Evolutionary conservation across 2,797 vertebrate species (phyloP), one percentile per base, ranked within the genome.

Genomic region (Enteromius argenteus): DNA sequence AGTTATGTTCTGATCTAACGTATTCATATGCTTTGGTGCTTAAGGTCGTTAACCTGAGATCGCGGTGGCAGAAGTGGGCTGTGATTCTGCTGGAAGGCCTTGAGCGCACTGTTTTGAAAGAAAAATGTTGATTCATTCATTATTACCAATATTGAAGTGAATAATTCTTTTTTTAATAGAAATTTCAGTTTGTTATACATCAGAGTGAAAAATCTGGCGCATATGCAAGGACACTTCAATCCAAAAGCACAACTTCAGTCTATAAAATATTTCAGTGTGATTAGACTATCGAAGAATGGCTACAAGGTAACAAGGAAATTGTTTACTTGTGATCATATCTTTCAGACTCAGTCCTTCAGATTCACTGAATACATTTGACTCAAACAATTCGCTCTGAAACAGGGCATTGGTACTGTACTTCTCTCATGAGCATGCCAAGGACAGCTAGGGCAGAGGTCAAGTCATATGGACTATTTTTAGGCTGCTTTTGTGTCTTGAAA

Each of bases 1-100:
- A 76, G 13, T 77, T 68, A 60, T 32, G 11, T 75, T 83, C 32
- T 66, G 32, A 75, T 32, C 73, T 53, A 58, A 69, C 37, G 17
- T 69, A 78, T 84, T 84, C 74, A 78, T 27, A 42, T 64, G 80
- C 17, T 73, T 74, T 74, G 69, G 39, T 69, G 51, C 37, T 35
- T 68, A 71, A 78, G 74, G 51, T 67, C 32, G 21, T 53, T 56
- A 83, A 78, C 66, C 64, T 69, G 3, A 44, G 4, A 46, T 78
- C 21, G 8, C 69, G 66, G 62, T 68, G n/a, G 35, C 11, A 37
- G 35, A n/a, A 76, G 32, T 68, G 46, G 8, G 37, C 64, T 83
- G 42, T 35, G 56, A 49, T 49, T 81, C 42, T 49, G 56, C 49
- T n/a, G 17, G 10, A 83, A 77, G 44, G 67, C 83, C 42, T 84